Evolutionary conservation across 64 coral and sea anemone species (phyloP).

Genomic region (Catalaphyllia jardinei): DNA sequence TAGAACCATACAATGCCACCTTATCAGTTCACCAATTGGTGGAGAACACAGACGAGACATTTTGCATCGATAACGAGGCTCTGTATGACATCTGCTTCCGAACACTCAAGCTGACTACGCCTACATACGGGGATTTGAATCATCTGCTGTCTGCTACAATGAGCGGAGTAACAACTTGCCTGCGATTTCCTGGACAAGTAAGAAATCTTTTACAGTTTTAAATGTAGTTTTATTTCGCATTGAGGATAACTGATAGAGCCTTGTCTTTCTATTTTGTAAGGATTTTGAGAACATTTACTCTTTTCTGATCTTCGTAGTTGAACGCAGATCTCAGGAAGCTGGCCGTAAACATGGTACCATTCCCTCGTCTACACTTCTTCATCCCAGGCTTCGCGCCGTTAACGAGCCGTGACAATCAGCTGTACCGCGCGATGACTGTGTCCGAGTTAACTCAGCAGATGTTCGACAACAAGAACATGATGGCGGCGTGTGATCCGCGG

Average conservation of each 20-base stretch:
- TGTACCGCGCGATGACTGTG: slow-evolving; percentile 57
- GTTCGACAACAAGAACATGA: slow-evolving; percentile 76
- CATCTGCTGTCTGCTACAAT: slow-evolving; percentile 70
- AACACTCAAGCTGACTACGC: slow-evolving; percentile 65
- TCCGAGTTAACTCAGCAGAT: slow-evolving; percentile 62
- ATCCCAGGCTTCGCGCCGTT: slow-evolving; percentile 70
- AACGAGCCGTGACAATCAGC: slow-evolving; percentile 43
- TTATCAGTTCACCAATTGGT: slow-evolving; percentile 65
- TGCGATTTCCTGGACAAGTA: slow-evolving; percentile 65
- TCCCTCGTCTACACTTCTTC: slow-evolving; percentile 70
- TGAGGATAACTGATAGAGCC: not conserved
- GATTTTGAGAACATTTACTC: no score
- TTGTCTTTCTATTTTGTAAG: not conserved
- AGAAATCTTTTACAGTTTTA: not conserved
- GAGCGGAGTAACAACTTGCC: slow-evolving; percentile 66
- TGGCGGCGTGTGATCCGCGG: slow-evolving; percentile 64
- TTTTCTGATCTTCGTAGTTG: slow-evolving; percentile 17
- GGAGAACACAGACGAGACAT: slow-evolving; percentile 69
- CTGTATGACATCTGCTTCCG: slow-evolving; percentile 72
- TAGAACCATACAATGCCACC: slow-evolving; percentile 67
- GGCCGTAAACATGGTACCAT: slow-evolving; percentile 73
- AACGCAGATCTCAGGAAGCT: slow-evolving; percentile 64
- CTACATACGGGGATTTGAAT: slow-evolving; percentile 68
- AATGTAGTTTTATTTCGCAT: not conserved
- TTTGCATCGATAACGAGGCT: slow-evolving; percentile 71